phyloP scores from a whole-genome alignment of 2,113 vertebrate genomes.

The Serinus canaria region DNA sequence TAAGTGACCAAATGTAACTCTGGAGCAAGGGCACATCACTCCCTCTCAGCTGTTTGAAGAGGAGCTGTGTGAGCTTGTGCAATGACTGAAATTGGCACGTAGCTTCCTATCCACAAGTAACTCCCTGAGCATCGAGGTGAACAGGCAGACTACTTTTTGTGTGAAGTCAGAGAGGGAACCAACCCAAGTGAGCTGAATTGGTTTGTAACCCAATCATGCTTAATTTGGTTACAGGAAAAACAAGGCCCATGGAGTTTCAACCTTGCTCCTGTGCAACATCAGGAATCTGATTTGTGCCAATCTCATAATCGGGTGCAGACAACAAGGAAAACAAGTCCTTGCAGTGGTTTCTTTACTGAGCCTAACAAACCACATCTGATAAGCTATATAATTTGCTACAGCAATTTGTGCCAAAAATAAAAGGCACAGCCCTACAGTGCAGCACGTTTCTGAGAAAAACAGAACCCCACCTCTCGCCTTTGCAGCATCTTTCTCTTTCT shows the following conservation, averaged over 20 bases:
- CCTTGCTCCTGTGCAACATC: slow-evolving; percentile 52
- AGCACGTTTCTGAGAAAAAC: slow-evolving; percentile 76
- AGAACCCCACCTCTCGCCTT: slow-evolving; percentile 66
- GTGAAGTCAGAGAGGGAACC: background rate
- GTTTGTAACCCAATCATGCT: slow-evolving; percentile 38
- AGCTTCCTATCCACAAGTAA: background rate
- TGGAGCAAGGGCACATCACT: background rate
- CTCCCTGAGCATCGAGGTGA: background rate
- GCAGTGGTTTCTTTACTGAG: slow-evolving; percentile 71
- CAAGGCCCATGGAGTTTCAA: slow-evolving; percentile 47
- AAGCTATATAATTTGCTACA: slow-evolving; percentile 80
- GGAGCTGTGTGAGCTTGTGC: background rate
- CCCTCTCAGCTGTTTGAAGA: background rate
- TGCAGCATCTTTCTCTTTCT: slow-evolving; percentile 45
- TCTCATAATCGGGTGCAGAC: slow-evolving; percentile 69
- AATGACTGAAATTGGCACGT: background rate
- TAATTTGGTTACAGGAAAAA: slow-evolving; percentile 53
- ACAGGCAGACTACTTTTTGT: background rate
- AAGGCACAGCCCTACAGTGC: slow-evolving; percentile 73
- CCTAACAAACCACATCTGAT: slow-evolving; percentile 80
- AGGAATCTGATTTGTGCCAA: slow-evolving; percentile 68
- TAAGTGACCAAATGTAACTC: background rate
- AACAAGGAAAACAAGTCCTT: slow-evolving; percentile 74
- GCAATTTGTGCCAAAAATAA: slow-evolving; percentile 82
- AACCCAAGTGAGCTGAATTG: slow-evolving; percentile 14